These are phyloP conservation scores for Helicoverpa armigera DNA, from an alignment of 1,140 invertebrate species.

Conservation along the genomic window DNA sequence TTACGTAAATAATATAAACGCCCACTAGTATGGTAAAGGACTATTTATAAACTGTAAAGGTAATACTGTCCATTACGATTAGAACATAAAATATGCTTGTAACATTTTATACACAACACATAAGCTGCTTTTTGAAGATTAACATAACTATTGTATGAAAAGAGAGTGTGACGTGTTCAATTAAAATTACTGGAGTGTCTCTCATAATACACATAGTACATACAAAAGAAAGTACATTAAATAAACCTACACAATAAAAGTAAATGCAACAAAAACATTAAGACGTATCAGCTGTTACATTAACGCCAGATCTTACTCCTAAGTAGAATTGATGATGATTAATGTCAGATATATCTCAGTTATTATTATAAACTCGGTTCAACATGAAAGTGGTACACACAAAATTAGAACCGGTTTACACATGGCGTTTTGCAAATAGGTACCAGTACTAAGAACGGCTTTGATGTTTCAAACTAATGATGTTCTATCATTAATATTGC, in stretches of 20 bases:
- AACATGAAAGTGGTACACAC: constrained; percentile 39
- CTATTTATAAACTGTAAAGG: neutral
- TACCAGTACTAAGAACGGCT: constrained; percentile 26
- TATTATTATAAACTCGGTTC: constrained; percentile 21
- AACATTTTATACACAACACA: too few relatives aligned
- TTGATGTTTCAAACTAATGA: constrained; percentile 22
- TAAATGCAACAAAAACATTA: constrained; percentile 9
- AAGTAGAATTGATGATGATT: constrained; percentile 37
- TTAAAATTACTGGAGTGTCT: too few relatives aligned
- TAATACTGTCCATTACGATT: neutral
- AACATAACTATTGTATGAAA: too few relatives aligned
- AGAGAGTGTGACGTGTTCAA: too few relatives aligned
- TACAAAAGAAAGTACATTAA: too few relatives aligned
- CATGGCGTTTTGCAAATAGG: constrained; percentile 9
- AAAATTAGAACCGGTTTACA: constrained; percentile 14
- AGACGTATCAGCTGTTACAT: constrained; percentile 21
- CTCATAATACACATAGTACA: neutral
- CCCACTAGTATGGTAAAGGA: neutral
- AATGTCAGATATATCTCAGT: constrained; percentile 10
- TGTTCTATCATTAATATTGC: constrained; percentile 23
- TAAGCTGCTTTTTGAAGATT: too few relatives aligned
- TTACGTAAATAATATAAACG: neutral
- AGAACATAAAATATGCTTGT: too few relatives aligned
- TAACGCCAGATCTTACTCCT: constrained; percentile 6
- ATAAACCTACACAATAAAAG: neutral